A percentile compares a stretch with the other conserved stretches of the same genome.
Conservation (phyloP, 1,140 invertebrate genomes). For the Holcopasites calliopsidis region DNA sequence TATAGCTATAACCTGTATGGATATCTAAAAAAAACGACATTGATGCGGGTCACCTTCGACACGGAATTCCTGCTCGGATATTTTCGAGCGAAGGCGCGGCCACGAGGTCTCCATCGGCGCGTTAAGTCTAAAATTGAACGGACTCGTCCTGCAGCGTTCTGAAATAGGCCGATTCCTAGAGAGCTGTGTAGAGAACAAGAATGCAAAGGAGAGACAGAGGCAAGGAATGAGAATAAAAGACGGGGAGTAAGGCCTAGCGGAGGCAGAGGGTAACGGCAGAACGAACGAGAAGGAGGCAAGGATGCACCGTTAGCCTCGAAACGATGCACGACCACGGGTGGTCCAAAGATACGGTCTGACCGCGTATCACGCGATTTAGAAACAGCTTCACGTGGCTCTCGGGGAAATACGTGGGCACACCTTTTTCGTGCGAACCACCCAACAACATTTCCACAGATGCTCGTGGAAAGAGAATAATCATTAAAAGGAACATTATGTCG, state of each 20-base stretch:
- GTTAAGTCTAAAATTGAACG: slow-evolving; percentile 45
- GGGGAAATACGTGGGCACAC: no score
- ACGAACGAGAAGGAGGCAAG: background rate
- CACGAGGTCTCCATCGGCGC: background rate
- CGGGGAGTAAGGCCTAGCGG: background rate
- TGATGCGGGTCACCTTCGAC: background rate
- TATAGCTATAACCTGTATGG: no score
- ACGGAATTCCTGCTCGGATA: background rate
- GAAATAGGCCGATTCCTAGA: slow-evolving; percentile 48
- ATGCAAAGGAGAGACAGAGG: background rate
- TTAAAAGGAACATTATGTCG: no score
- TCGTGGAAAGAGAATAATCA: no score
- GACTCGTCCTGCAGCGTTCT: slow-evolving; percentile 24
- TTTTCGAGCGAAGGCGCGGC: background rate
- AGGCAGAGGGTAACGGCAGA: background rate
- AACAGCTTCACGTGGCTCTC: background rate
- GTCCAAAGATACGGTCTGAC: slow-evolving; percentile 8
- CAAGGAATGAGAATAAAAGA: background rate
- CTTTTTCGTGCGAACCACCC: no score
- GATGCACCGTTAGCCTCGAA: slow-evolving; percentile 40
- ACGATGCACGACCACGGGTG: slow-evolving; percentile 36
- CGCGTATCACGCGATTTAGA: slow-evolving; percentile 11
- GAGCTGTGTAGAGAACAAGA: background rate
- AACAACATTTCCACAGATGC: no score
- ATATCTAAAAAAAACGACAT: background rate